Evolutionary conservation across 2,797 vertebrate species (phyloP).

Genomic region (Morelia viridis): DNA sequence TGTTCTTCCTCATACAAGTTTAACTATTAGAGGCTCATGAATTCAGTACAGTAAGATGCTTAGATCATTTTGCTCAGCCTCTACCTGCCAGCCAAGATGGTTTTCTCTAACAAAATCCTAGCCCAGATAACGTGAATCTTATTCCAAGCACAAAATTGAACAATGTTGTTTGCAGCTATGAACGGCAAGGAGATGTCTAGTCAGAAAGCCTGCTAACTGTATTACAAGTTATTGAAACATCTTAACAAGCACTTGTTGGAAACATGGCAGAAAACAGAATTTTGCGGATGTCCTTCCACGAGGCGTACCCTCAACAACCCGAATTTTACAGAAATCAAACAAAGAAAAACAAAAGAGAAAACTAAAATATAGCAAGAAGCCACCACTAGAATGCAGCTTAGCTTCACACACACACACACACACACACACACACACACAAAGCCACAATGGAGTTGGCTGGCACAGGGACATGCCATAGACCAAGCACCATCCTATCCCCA

Average conservation of each 20-base stretch:
- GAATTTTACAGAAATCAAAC: neutral
- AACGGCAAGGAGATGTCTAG: neutral
- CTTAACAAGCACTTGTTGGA: neutral
- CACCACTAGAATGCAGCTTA: neutral
- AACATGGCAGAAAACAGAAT: neutral
- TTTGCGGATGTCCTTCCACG: neutral
- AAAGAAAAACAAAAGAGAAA: neutral
- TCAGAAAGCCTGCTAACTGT: neutral
- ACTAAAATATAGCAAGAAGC: neutral
- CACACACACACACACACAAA: neutral
- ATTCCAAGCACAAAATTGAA: neutral
- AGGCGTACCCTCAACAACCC: neutral
- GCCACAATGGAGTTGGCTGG: neutral
- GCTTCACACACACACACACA: neutral
- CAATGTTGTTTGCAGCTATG: neutral
- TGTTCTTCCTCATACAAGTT: neutral
- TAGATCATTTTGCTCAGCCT: neutral
- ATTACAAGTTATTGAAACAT: neutral
- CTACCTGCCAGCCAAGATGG: neutral
- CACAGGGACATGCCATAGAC: neutral
- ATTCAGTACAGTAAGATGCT: neutral
- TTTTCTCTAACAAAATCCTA: neutral
- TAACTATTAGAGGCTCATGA: neutral
- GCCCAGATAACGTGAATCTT: neutral
- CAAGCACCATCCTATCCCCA: neutral